phyloP scores from a whole-genome alignment of 2,888 invertebrate species.

The Meloe dianella region DNA sequence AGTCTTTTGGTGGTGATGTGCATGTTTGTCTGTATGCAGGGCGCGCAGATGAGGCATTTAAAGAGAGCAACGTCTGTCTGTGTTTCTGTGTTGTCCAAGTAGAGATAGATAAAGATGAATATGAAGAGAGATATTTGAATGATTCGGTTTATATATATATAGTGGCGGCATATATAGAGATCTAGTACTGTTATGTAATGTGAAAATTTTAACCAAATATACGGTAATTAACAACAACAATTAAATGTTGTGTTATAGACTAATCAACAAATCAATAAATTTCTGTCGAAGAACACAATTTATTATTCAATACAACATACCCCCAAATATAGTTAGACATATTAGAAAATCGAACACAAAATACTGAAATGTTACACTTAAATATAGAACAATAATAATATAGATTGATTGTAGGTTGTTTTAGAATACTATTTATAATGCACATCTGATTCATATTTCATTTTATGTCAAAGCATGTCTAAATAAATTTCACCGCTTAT shows the following conservation, averaged over 20 bases:
- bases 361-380: background rate
- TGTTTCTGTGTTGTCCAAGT: constrained; percentile 30
- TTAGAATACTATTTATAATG: background rate
- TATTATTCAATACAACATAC: background rate
- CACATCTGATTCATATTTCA: background rate
- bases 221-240: background rate
- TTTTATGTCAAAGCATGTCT: background rate
- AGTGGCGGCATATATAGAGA: background rate
- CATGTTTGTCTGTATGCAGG: constrained; percentile 61
- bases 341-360: background rate
- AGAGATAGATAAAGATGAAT: constrained; percentile 20
- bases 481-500: background rate
- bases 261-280: background rate
- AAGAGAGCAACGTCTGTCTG: constrained; percentile 31
- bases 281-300: background rate
- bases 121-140: background rate
- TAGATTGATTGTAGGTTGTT: background rate
- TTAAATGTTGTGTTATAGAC: background rate
- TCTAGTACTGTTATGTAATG: background rate
- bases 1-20: constrained; percentile 58
- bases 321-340: background rate
- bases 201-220: background rate
- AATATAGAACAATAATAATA: background rate
- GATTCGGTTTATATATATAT: background rate
- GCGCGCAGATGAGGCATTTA: constrained; percentile 48